Conservation (phyloP, 2,797 vertebrate genomes). For the Vultur gryphus region DNA sequence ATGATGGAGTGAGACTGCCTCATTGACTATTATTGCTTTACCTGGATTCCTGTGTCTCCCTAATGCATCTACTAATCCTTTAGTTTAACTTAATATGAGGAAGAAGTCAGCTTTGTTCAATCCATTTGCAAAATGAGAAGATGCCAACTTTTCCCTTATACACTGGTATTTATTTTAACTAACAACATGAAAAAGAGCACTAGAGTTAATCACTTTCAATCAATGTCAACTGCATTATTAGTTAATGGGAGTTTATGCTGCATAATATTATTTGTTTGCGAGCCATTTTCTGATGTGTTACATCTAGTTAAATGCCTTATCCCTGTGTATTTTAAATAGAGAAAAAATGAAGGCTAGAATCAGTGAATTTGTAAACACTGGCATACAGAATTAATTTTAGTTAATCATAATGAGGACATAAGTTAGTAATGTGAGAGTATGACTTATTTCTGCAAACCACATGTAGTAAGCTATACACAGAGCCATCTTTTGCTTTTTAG, state of each 20-base stretch:
- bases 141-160: constrained; percentile 66
- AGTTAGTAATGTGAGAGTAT: neutral
- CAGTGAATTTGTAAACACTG: constrained; percentile 51
- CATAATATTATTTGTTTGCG: constrained; percentile 77
- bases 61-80: constrained; percentile 65
- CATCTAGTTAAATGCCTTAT: constrained; percentile 77
- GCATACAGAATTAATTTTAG: constrained; percentile 34
- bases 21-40: constrained; percentile 73
- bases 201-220: constrained; percentile 80
- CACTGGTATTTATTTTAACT: constrained; percentile 78
- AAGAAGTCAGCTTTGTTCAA: constrained; percentile 64
- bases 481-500: neutral
- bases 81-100: constrained; percentile 63
- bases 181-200: constrained; percentile 74
- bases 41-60: constrained; percentile 60
- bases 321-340: constrained; percentile 64
- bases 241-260: constrained; percentile 76
- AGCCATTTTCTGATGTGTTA: constrained; percentile 76
- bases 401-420: constrained; percentile 21
- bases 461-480: neutral
- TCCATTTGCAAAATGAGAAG: constrained; percentile 73
- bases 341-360: constrained; percentile 68
- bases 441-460: neutral
- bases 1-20: constrained; percentile 67
- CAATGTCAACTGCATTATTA: constrained; percentile 78